Evolutionary conservation across 2,888 invertebrate species (phyloP), one percentile per base, ranked within the genome.

Genomic region (Drosophila histrio): DNA sequence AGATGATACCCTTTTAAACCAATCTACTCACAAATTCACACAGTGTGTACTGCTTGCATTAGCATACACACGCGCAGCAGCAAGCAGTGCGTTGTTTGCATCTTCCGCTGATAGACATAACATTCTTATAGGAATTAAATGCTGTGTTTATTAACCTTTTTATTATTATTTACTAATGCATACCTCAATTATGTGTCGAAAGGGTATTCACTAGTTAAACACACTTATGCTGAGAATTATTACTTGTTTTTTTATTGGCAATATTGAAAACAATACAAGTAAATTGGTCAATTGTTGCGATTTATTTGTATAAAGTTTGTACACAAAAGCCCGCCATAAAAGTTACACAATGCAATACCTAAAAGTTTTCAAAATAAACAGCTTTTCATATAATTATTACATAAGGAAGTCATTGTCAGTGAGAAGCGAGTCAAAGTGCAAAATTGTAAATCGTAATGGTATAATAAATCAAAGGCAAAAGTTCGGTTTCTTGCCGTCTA

Each of bases 401-500:
- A 46, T 54, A 17, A 69, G 64, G 44, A 22, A 80, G 60, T 85
- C 61, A 71, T 76, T 64, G 41, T 32, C 50, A 36, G 34, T 38
- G 34, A 52, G 36, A 75, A 59, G 57, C 39, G 69, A 77, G 59
- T 47, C 60, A 49, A 71, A 57, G 39, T 46, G 50, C 60, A 58
- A 47, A 65, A 60, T 68, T 65, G 68, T 68, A 77, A 63, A 52
- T 84, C 49, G 54, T 80, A 87, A 85, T 80, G 75, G 64, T 62
- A 58, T 67, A 63, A 81, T 81, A 87, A 81, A 81, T 81, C 80
- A 73, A 61, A 15, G 44, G 24, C 17, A 26, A 7, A 30, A 56
- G 21, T 38, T 53, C 19, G 39, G 50, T 43, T 49, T 38, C 49
- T 65, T 60, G 63, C 46, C 54, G 68, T 58, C 62, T 64, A 64